phyloP scores from a whole-genome alignment of 2,888 invertebrate species.

The Drosophila affinis region DNA sequence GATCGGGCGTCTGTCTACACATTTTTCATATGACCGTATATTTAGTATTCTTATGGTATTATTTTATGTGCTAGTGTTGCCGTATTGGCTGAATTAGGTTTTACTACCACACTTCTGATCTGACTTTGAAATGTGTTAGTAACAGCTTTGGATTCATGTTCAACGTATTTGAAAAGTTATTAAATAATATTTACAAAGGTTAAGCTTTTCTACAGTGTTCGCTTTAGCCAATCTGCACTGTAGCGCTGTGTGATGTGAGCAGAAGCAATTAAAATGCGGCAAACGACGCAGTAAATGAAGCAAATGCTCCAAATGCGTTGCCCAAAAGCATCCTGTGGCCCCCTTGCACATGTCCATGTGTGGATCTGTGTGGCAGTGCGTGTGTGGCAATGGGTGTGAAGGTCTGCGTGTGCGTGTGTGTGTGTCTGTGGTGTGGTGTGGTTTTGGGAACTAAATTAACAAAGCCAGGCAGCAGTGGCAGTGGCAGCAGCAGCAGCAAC shows the following conservation, averaged over 20 bases:
- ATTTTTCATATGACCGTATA: too few relatives aligned
- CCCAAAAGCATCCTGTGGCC: conserved; percentile 60
- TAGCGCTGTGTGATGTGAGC: conserved; percentile 54
- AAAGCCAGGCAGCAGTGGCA: conserved; percentile 52
- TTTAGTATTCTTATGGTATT: too few relatives aligned
- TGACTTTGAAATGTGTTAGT: neutral
- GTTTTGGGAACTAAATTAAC: conserved; percentile 72
- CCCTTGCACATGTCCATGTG: conserved; percentile 19
- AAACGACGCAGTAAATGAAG: conserved; percentile 80
- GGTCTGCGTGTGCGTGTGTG: conserved; percentile 5
- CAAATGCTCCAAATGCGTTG: conserved; percentile 78
- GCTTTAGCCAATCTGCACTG: conserved; percentile 20
- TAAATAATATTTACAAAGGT: too few relatives aligned
- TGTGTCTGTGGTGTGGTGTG: conserved; percentile 39
- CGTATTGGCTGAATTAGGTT: too few relatives aligned
- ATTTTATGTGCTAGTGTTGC: too few relatives aligned
- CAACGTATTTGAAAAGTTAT: neutral
- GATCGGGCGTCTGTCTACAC: too few relatives aligned
- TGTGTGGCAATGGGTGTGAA: conserved; percentile 8
- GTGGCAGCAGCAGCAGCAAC: neutral
- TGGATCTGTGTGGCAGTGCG: conserved; percentile 23
- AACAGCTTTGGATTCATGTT: neutral
- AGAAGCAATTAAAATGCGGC: conserved; percentile 79
- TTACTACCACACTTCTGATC: too few relatives aligned
- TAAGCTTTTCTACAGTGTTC: neutral